Conservation (phyloP, 2,113 vertebrate species). For the Salvelinus alpinus region DNA sequence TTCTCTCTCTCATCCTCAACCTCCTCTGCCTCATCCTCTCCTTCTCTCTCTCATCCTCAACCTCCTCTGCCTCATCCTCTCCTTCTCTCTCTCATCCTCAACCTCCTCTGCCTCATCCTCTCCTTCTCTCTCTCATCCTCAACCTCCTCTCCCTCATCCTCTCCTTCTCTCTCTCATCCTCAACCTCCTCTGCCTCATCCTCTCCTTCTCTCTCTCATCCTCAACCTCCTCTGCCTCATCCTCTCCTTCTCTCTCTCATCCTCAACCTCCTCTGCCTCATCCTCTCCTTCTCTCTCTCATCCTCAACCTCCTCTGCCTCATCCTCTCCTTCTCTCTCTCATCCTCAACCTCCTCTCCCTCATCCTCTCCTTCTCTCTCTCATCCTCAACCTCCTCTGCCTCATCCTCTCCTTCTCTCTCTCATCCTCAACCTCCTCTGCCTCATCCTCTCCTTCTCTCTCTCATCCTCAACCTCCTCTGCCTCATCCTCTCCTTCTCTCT, state of each 20-base stretch:
- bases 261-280: too few relatives aligned
- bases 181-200: neutral
- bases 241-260: too few relatives aligned
- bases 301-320: neutral
- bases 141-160: neutral
- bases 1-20: too few relatives aligned
- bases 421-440: slow-evolving; percentile 1
- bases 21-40: neutral
- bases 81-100: slow-evolving; percentile 25
- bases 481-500: too few relatives aligned
- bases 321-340: too few relatives aligned
- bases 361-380: too few relatives aligned
- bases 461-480: neutral
- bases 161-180: slow-evolving; percentile 28
- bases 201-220: slow-evolving; percentile 21
- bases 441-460: too few relatives aligned
- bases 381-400: neutral
- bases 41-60: slow-evolving; percentile 27
- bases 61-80: neutral
- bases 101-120: too few relatives aligned
- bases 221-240: too few relatives aligned
- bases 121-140: too few relatives aligned
- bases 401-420: slow-evolving; percentile 17
- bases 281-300: neutral
- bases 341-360: too few relatives aligned